phyloP scores from a whole-genome alignment of 2,797 vertebrate genomes.

The Cynopterus sphinx region DNA sequence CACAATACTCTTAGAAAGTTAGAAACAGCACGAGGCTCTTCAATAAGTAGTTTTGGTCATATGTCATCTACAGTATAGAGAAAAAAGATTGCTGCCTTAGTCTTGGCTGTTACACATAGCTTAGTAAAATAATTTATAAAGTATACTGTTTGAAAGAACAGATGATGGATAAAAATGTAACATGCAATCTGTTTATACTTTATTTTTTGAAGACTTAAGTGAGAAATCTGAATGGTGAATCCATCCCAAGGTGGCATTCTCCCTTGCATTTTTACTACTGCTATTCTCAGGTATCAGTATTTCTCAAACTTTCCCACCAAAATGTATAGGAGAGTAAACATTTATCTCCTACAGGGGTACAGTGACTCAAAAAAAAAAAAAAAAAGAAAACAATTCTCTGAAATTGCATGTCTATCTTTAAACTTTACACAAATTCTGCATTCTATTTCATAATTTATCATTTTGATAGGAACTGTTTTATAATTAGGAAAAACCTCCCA shows the following conservation, averaged over 20 bases:
- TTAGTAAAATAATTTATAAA: slow-evolving; percentile 5
- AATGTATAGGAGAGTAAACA: slow-evolving; percentile 15
- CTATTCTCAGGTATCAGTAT: slow-evolving; percentile 6
- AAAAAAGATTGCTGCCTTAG: neutral
- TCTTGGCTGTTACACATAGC: neutral
- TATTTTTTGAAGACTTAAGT: neutral
- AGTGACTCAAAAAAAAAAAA: neutral
- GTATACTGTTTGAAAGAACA: neutral
- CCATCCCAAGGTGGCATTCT: neutral
- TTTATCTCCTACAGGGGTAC: neutral
- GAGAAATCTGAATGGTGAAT: neutral
- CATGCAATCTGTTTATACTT: slow-evolving; percentile 10
- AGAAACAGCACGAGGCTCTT: neutral
- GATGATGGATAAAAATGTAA: neutral
- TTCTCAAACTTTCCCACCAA: neutral
- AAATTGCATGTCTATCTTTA: neutral
- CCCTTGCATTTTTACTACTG: neutral
- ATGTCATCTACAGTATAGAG: neutral
- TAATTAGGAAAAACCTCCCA: neutral
- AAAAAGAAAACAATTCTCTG: neutral
- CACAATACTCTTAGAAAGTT: slow-evolving; percentile 21
- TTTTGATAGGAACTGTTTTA: neutral
- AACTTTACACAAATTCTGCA: neutral
- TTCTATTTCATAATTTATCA: neutral
- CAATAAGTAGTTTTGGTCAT: neutral